Base-by-base conservation (phyloP, 1,140 invertebrate genomes). In the Papilio polyxenes region DNA sequence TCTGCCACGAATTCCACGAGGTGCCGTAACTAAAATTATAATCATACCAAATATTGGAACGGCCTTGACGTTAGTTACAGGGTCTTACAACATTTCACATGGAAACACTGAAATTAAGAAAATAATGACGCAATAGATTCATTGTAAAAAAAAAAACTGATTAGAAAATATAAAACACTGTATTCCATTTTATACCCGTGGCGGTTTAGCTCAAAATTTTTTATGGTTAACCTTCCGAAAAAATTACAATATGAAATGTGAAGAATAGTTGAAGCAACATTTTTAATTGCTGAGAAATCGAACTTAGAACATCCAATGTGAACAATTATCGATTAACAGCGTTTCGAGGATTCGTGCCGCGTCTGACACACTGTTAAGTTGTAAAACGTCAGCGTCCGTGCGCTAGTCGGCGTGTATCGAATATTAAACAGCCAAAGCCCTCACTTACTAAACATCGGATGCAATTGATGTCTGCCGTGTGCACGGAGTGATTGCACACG, bases 241-340 rank as follows among this genome's bases (percentile, higher is more conserved):
- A 15, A 5, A 15, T 72, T 31, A 37, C 65, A 10, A 8, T n/a
- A 2, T 7, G 13, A 37, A 3, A 53, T 56, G 4, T 20, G 20
- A 13, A 49, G 48, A 13, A 23, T 53, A 7, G 75, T 17, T 23
- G 51, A 23, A 9, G 23, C 49, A 51, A 51, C n/a, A 53, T 11
- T 37, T 53, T 79, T 79, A 44, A 79, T 79, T 62, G 53, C 53
- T 79, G 53, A n/a, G n/a, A 62, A 79, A 62, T 62, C 77, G 51
- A 59, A 62, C 13, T 40, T 62, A 79, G 53, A 53, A 20, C 51
- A 17, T 44, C 75, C 49, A 77, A 77, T 53, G 7, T 53, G 49
- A 77, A 79, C 77, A 79, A 79, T 79, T 79, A 79, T 79, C 77
- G 77, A 79, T 79, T 79, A n/a, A 48, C 20, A 53, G 20, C 49